Evolutionary conservation across 2,797 vertebrate species (phyloP), one percentile per base, ranked within the genome.

Genomic region (Galagoides demidoff): DNA sequence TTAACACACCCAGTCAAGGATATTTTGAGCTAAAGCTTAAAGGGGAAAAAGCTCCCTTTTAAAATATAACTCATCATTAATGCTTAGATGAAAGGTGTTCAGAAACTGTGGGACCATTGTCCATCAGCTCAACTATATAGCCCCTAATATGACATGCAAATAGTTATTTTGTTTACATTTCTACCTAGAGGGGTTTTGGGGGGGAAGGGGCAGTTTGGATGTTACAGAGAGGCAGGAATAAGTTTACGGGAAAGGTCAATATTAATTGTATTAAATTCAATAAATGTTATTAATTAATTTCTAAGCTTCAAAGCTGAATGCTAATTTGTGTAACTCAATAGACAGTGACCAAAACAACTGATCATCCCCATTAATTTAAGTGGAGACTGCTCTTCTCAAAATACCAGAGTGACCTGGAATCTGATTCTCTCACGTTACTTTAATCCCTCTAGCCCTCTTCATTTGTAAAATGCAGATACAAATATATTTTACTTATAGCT

Each of bases 11-110:
- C 79, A 88, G 64, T 90, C 90, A 85, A 90, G 90, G 86, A 89
- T 95, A 95, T 96, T 93, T 95, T 74, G 74, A 96, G 92, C 92
- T 25, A 52, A 85, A 96, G 81, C 84, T 95, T 94, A 87, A 91
- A 94, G 81, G 86, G 76, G 31, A 89, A 86, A 91, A 93, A 45
- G 63, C 76, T 89, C 27, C 49, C 73, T 94, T 85, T 97, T 85
- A 68, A 39, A 77, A 34, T 64, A 9, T 43, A 95, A 84, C 43
- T 96, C 61, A n/a, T 74, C 68, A 29, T 66, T 71, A 82, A 27
- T 11, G 59, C 87, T 66, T 57, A 66, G 59, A 68, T 85, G 55
- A 87, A 85, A 85, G 71, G 73, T 68, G 37, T 43, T 87, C 37
- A 64, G 92, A 89, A 79, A 64, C 8, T 55, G 29, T 10, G 55